Percentiles rank a stretch among this genome's conserved stretches.
phyloP scores from a whole-genome alignment of 2,113 vertebrate genomes.

The Tursiops truncatus region DNA sequence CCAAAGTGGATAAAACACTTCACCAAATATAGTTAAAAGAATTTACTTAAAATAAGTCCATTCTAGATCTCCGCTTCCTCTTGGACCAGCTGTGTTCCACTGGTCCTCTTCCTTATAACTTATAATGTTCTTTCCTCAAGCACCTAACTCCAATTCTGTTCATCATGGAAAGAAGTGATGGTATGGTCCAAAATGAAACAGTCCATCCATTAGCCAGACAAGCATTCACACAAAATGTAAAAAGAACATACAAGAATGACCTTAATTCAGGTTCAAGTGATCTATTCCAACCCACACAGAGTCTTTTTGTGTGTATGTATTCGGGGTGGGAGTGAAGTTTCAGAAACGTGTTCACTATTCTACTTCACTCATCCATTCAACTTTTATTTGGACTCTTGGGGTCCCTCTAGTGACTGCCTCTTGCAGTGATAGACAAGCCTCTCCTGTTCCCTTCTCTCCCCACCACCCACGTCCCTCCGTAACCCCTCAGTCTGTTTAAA shows the following conservation, averaged over 20 bases:
- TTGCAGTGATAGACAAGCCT: not conserved
- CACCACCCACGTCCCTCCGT: not conserved
- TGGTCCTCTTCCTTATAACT: not conserved
- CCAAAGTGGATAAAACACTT: not conserved
- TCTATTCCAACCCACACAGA: not conserved
- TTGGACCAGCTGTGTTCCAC: not conserved
- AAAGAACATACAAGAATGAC: not conserved
- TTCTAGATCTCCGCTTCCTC: not conserved
- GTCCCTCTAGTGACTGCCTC: not conserved
- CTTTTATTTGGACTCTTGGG: not conserved
- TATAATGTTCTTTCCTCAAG: not conserved
- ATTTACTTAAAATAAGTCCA: not conserved
- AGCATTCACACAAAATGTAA: not conserved
- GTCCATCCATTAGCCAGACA: not conserved
- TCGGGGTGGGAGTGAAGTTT: not conserved
- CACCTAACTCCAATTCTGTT: not conserved
- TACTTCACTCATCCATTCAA: not conserved
- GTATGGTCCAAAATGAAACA: not conserved
- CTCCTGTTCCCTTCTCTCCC: not conserved
- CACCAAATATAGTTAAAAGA: not conserved
- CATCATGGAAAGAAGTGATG: not conserved
- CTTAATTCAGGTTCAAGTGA: not conserved
- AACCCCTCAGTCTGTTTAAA: not conserved
- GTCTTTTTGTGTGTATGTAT: not conserved
- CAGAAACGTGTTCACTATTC: not conserved